Evolutionary conservation across 2,888 invertebrate genomes (phyloP).

Genomic region (Brachycybe producta): DNA sequence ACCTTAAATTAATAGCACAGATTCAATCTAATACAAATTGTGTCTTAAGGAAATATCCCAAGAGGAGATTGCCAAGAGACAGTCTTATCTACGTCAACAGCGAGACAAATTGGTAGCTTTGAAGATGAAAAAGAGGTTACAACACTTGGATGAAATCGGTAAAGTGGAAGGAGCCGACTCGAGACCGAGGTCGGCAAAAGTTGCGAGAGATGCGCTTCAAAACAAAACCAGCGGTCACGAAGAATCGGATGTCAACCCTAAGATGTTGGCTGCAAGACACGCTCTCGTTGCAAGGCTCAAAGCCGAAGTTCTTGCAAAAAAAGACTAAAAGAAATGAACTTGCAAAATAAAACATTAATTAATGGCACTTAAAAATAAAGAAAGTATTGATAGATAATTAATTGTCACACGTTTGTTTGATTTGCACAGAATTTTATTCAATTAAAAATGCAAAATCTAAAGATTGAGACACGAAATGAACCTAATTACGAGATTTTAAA

Average conservation of each 20-base stretch:
- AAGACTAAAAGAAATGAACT: too few species aligned
- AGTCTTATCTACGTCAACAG: slow-evolving; percentile 74
- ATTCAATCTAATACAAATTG: neutral
- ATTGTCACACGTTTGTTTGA: too few species aligned
- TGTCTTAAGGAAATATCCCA: slow-evolving; percentile 9
- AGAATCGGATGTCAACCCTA: neutral
- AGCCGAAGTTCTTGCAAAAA: slow-evolving; percentile 8
- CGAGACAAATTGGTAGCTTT: slow-evolving; percentile 78
- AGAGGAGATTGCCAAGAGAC: slow-evolving; percentile 59
- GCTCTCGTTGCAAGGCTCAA: slow-evolving; percentile 2
- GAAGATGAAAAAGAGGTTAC: slow-evolving; percentile 75
- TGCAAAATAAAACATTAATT: too few species aligned
- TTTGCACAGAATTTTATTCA: too few species aligned
- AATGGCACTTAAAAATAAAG: too few species aligned
- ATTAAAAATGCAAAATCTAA: too few species aligned
- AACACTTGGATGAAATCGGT: slow-evolving; percentile 37
- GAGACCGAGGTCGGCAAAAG: slow-evolving; percentile 5
- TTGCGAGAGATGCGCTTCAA: slow-evolving; percentile 8
- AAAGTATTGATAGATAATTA: too few species aligned
- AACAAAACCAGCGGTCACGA: neutral
- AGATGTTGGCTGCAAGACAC: slow-evolving; percentile 6
- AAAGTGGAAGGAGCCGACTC: neutral
- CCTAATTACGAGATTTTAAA: too few species aligned
- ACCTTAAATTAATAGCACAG: neutral
- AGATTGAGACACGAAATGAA: too few species aligned